A percentile compares a stretch with the other conserved stretches of the same genome.
Evolutionary conservation across 2,113 vertebrate species (phyloP).

Genomic region (Pelobates fuscus): DNA sequence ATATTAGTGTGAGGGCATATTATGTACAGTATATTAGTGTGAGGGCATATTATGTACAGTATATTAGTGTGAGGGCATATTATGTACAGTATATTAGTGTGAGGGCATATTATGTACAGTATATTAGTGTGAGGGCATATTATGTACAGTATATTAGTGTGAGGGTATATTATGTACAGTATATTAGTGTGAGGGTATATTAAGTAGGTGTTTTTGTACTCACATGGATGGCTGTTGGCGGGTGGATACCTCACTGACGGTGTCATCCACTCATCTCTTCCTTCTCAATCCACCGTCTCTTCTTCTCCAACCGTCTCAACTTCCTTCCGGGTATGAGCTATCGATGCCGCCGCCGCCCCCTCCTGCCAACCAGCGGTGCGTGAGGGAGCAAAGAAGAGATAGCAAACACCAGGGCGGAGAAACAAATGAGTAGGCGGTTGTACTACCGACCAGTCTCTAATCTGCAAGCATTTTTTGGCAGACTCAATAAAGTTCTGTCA

Average conservation of each 20-base stretch:
- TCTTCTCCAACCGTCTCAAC: neutral
- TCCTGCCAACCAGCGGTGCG: conserved; percentile 11
- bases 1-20: too few relatives aligned
- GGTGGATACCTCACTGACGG: neutral
- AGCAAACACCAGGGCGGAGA: conserved; percentile 27
- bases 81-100: too few relatives aligned
- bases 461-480: neutral
- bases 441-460: neutral
- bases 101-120: too few relatives aligned
- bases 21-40: too few relatives aligned
- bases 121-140: too few relatives aligned
- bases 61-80: too few relatives aligned
- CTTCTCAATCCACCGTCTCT: neutral
- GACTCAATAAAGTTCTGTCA: conserved; percentile 20
- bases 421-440: conserved; percentile 16
- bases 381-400: neutral
- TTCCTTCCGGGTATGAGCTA: conserved; percentile 16
- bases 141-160: too few relatives aligned
- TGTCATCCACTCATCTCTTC: neutral
- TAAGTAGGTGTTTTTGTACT: too few relatives aligned
- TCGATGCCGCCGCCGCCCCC: conserved; percentile 40
- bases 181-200: too few relatives aligned
- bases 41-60: too few relatives aligned
- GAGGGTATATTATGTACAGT: too few relatives aligned
- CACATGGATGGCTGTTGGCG: too few relatives aligned